Percentiles rank a stretch among this genome's conserved stretches.
Evolutionary conservation across 2,888 invertebrate genomes (phyloP).

Genomic region (Mechanitis messenoides): DNA sequence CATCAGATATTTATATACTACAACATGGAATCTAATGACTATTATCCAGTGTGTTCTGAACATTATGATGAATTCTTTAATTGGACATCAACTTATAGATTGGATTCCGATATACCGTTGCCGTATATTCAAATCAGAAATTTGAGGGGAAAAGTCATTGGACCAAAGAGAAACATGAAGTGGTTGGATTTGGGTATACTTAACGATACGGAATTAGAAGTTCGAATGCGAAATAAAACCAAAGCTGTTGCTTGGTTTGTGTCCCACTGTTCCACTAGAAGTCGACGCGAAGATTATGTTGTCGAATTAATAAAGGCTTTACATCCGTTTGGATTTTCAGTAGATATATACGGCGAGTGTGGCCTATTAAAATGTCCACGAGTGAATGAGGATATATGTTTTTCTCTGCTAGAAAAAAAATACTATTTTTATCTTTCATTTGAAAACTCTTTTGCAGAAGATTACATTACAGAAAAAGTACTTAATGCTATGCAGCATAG

Average conservation of each 20-base stretch:
- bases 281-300: constrained; percentile 44
- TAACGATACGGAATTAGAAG: constrained; percentile 36
- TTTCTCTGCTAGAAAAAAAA: constrained; percentile 60
- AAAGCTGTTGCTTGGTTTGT: constrained; percentile 69
- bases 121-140: constrained; percentile 54
- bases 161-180: constrained; percentile 47
- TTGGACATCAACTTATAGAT: constrained; percentile 63
- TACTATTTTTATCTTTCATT: constrained; percentile 85
- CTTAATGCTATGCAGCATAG: constrained; percentile 76
- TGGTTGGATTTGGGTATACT: constrained; percentile 37
- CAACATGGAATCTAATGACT: constrained; percentile 61
- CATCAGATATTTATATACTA: constrained; percentile 62
- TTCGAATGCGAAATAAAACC: constrained; percentile 47
- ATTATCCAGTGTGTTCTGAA: constrained; percentile 51
- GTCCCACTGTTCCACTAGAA: constrained; percentile 52
- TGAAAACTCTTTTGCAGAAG: constrained; percentile 82
- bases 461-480: constrained; percentile 77
- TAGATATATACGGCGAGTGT: constrained; percentile 76
- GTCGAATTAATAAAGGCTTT: constrained; percentile 42
- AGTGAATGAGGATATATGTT: constrained; percentile 40
- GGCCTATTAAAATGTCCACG: constrained; percentile 54
- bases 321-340: constrained; percentile 37
- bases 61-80: constrained; percentile 61
- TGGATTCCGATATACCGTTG: constrained; percentile 59
- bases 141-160: constrained; percentile 43